A percentile compares a stretch with the other conserved stretches of the same genome.
Conservation (phyloP, 2,113 vertebrate species). For the Rousettus leschenaultii region DNA sequence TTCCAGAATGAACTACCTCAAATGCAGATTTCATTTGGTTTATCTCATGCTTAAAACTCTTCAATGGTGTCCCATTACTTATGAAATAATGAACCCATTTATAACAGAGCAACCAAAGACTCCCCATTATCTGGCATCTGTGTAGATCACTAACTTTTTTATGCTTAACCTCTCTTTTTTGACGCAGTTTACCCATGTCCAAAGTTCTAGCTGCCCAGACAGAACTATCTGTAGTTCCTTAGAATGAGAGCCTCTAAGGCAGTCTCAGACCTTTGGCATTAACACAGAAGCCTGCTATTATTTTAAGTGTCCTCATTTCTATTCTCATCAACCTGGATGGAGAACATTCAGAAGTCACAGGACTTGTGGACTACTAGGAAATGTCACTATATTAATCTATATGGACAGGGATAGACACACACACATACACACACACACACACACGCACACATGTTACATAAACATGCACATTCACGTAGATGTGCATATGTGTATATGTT, state of each 20-base stretch:
- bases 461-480: not conserved
- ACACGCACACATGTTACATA: not conserved
- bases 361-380: not conserved
- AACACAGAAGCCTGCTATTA: not conserved
- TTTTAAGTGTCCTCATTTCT: not conserved
- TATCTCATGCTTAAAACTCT: not conserved
- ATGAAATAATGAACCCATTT: not conserved
- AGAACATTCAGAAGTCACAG: not conserved
- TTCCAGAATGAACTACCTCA: not conserved
- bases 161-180: not conserved
- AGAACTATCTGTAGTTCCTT: not conserved
- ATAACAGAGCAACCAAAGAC: not conserved
- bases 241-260: not conserved
- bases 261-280: not conserved
- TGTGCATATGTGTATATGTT: not conserved
- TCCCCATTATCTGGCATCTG: not conserved
- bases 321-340: not conserved
- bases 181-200: too few relatives aligned
- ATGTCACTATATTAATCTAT: not conserved
- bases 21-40: not conserved
- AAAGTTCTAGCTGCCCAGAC: not conserved
- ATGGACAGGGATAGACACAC: not conserved
- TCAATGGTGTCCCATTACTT: not conserved
- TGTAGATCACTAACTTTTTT: too few relatives aligned
- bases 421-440: not conserved